A percentile compares a stretch with the other conserved stretches of the same genome.
Conservation (phyloP, 2,113 vertebrate genomes). For the Lamprologus tigripictilis region DNA sequence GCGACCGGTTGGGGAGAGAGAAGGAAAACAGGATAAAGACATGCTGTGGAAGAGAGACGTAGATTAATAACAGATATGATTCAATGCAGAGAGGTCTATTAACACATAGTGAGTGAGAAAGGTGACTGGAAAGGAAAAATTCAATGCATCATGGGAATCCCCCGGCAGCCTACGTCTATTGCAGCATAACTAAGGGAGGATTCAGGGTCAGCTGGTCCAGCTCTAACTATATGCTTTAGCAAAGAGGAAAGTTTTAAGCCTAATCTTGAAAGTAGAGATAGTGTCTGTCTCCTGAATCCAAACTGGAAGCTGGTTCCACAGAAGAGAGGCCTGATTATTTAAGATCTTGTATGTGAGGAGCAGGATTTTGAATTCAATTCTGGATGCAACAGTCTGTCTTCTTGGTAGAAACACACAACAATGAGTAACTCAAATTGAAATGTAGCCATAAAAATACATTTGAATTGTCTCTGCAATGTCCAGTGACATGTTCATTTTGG, state of each 20-base stretch:
- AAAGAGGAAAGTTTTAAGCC: not conserved
- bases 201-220: accelerated
- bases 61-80: too few species aligned
- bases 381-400: not conserved
- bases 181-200: not conserved
- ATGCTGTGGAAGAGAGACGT: too few species aligned
- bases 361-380: not conserved
- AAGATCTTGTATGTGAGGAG: not conserved
- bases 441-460: not conserved
- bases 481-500: not conserved
- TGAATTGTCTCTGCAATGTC: not conserved
- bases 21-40: not conserved
- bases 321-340: not conserved
- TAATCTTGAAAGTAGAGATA: not conserved
- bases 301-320: not conserved
- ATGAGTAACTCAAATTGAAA: not conserved
- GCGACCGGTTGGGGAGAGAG: too few species aligned
- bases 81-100: too few species aligned
- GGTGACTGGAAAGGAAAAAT: too few species aligned
- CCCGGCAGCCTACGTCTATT: not conserved
- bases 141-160: not conserved
- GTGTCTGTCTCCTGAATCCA: not conserved
- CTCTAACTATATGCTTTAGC: accelerated
- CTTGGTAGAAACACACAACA: not conserved
- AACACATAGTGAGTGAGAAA: too few species aligned